A percentile compares a stretch with the other conserved stretches of the same genome.
Evolutionary conservation across 2,888 invertebrate species (phyloP).

Genomic region (Pristionchus entomophagus): DNA sequence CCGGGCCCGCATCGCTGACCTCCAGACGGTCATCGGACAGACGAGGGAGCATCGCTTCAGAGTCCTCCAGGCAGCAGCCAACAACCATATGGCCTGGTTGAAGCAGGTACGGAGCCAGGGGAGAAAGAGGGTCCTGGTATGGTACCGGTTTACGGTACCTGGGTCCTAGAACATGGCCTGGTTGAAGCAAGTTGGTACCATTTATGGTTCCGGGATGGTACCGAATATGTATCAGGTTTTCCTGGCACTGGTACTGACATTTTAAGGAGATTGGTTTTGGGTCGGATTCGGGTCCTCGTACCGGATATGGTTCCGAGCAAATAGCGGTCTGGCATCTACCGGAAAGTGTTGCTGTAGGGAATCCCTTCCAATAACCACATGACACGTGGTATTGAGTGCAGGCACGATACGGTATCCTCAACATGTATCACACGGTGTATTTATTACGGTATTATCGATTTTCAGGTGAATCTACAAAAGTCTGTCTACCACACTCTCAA

Average conservation of each 20-base stretch:
- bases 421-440: too few relatives aligned
- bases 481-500: slow-evolving; percentile 98
- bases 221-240: too few relatives aligned
- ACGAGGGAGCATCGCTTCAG: slow-evolving; percentile 72
- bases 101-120: slow-evolving; percentile 80
- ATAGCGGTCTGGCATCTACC: too few relatives aligned
- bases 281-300: too few relatives aligned
- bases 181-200: neutral
- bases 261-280: too few relatives aligned
- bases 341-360: too few relatives aligned
- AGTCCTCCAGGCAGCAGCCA: slow-evolving; percentile 91
- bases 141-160: neutral
- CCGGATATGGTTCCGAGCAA: too few relatives aligned
- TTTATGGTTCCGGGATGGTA: neutral
- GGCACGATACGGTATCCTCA: too few relatives aligned
- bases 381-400: too few relatives aligned
- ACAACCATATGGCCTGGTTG: slow-evolving; percentile 98
- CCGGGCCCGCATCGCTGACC: slow-evolving; percentile 80
- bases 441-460: neutral
- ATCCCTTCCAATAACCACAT: neutral
- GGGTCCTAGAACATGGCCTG: neutral
- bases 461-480: slow-evolving; percentile 91
- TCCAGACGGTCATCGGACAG: slow-evolving; percentile 83
- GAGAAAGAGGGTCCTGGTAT: neutral
- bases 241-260: too few relatives aligned